A percentile compares a stretch with the other conserved stretches of the same genome.
phyloP scores from a whole-genome alignment of 2,113 vertebrate species.

The Laterallus jamaicensis region DNA sequence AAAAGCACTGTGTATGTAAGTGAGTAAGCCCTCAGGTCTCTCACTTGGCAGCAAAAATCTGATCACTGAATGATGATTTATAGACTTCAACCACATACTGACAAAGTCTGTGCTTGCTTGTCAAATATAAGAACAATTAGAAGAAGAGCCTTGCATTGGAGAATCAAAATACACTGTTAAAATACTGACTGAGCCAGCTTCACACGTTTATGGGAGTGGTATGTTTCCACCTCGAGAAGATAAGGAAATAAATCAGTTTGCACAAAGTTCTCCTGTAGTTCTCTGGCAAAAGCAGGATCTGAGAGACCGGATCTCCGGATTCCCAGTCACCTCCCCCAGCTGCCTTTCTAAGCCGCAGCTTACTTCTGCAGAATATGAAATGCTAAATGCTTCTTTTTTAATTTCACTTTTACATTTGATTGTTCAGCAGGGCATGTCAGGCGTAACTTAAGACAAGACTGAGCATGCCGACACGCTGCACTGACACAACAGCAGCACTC shows the following conservation, averaged over 20 bases:
- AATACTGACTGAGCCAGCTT: not conserved
- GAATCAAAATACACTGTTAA: not conserved
- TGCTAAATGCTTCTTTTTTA: fast-evolving
- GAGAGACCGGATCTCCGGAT: not conserved
- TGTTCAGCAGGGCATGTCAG: not conserved
- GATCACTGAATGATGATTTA: not conserved
- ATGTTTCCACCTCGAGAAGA: not conserved
- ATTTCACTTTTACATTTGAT: not conserved
- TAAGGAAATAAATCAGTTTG: not conserved
- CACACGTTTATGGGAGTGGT: not conserved
- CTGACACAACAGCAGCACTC: not conserved
- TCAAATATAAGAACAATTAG: not conserved
- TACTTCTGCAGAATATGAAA: not conserved
- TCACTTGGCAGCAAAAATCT: not conserved
- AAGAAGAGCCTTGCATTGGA: not conserved
- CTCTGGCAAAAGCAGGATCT: not conserved
- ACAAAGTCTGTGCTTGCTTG: not conserved
- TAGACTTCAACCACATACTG: not conserved
- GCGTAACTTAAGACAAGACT: not conserved
- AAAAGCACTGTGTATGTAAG: not conserved
- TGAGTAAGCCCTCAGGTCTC: not conserved
- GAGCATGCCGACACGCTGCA: not conserved
- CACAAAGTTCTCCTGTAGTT: not conserved
- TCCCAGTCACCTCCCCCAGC: not conserved
- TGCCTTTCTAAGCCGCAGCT: not conserved